Conservation (phyloP, 2,113 vertebrate species). For the Shinisaurus crocodilurus region DNA sequence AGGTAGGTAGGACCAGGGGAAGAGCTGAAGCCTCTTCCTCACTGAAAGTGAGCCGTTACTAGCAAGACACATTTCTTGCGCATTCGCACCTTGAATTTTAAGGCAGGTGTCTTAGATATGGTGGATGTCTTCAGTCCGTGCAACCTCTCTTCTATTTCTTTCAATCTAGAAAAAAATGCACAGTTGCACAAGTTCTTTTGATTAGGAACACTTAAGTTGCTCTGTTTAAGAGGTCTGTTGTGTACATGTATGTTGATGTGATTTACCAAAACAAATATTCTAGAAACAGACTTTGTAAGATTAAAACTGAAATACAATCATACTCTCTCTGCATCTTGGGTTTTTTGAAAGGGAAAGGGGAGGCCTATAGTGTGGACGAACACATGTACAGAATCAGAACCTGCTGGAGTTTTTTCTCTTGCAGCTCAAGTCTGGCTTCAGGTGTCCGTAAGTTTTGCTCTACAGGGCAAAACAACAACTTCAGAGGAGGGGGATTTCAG, state of each 20-base stretch:
- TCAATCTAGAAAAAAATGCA: slow-evolving; percentile 80
- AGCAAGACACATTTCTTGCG: not conserved
- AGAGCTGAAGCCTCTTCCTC: not conserved
- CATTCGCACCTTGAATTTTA: slow-evolving; percentile 92
- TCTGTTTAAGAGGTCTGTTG: not conserved
- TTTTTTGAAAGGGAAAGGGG: not conserved
- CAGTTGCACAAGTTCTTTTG: not conserved
- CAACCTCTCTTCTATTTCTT: slow-evolving; percentile 90
- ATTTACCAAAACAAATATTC: not conserved
- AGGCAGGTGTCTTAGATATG: slow-evolving; percentile 84
- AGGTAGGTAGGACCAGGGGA: not conserved
- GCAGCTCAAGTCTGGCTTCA: not conserved
- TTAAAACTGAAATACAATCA: not conserved
- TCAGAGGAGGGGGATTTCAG: not conserved
- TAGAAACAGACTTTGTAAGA: not conserved
- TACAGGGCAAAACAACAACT: not conserved
- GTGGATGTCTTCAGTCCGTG: slow-evolving; percentile 84
- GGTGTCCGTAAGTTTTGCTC: not conserved
- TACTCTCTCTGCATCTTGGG: not conserved
- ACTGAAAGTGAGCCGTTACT: not conserved
- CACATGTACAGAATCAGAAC: not conserved
- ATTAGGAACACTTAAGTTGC: not conserved
- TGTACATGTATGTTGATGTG: not conserved
- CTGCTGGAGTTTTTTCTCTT: not conserved
- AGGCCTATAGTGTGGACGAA: not conserved